Evolutionary conservation across 2,888 invertebrate species (phyloP), one percentile per base, ranked within the genome.

Genomic region (Hemithea aestivaria): DNA sequence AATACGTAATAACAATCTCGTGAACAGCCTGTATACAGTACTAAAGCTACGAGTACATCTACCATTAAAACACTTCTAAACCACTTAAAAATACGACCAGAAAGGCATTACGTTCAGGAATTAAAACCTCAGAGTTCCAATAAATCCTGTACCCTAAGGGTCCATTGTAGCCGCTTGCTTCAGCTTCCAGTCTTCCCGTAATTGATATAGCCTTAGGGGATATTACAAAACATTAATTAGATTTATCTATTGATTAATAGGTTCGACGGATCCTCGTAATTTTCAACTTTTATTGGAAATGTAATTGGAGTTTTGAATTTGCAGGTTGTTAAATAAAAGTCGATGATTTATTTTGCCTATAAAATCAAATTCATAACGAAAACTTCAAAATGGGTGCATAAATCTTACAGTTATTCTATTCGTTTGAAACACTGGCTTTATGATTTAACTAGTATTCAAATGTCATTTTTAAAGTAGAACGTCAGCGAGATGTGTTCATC

Each of bases 121-220:
- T 76, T 65, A 71, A 67, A 68, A 63, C 64, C 72, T 58, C 66
- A 48, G 37, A 69, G 65, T 73, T 54, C 57, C 60, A 56, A 73
- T 74, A 76, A 78, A 80, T 54, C 53, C 43, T 7, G 23, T 42
- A 67, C 75, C 75, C 64, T 41, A 45, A 44, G 72, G 79, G 80
- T 66, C 58, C 64, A 62, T 65, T 66, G 64, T 54, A 62, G 71
- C 68, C 64, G 58, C 67, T 53, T 66, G 61, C 67, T 74, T 62
- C 66, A 59, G 68, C 71, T 72, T n/a, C n/a, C n/a, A n/a, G n/a
- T n/a, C n/a, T n/a, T n/a, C 72, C 53, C 67, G 65, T 69, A 79
- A 81, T 79, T 76, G 74, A 80, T 82, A 74, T 70, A 64, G 69
- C 79, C 74, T 66, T 46, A 35, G 73, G 73, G 78, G 65, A 71